Evolutionary conservation across 2,113 vertebrate species (phyloP), one percentile per base, ranked within the genome.

Genomic region (Capreolus pygargus): DNA sequence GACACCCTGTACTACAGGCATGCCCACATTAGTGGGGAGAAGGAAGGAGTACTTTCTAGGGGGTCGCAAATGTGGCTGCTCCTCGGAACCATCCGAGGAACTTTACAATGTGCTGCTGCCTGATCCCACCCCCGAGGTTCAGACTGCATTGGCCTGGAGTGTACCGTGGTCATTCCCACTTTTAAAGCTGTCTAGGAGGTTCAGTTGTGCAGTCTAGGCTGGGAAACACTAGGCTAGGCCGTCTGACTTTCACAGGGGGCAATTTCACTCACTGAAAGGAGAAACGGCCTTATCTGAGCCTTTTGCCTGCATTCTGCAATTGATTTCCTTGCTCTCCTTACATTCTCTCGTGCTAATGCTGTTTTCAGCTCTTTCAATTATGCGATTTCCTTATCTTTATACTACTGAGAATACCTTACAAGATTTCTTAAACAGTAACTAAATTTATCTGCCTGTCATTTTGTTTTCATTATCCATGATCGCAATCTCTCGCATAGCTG

Each of bases 371-470:
- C 98, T 98, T 98, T 98, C 98, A 97, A 98, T 98, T 98, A 98
- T 78, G 96, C 14, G 87, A 98, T 98, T 98, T 98, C 97, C 98
- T 99, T 98, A 98, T 98, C 99, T 98, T 95, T 96, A 98, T 94
- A 97, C 99, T 97, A 97, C 7, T 95, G 99, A 99, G 98, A 99
- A 98, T 98, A 98, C 98, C 89, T 97, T 98, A 98, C 98, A 98
- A 98, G 98, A 98, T 97, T 98, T 98, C 98, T 98, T 98, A 98
- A 98, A 98, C 98, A 97, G 98, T 98, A 96, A 92, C 98, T 95
- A 97, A 98, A 98, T 98, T 98, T 98, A 98, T 98, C 98, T 97
- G 98, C 97, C 98, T 98, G 98, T 99, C 98, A 98, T 98, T 99
- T 98, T 98, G 97, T 98, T 98, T 99, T 98, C 98, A 98, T 99